These are phyloP conservation scores for Campoletis sonorensis DNA, from an alignment of 1,140 invertebrate species.

Conservation along the genomic window DNA sequence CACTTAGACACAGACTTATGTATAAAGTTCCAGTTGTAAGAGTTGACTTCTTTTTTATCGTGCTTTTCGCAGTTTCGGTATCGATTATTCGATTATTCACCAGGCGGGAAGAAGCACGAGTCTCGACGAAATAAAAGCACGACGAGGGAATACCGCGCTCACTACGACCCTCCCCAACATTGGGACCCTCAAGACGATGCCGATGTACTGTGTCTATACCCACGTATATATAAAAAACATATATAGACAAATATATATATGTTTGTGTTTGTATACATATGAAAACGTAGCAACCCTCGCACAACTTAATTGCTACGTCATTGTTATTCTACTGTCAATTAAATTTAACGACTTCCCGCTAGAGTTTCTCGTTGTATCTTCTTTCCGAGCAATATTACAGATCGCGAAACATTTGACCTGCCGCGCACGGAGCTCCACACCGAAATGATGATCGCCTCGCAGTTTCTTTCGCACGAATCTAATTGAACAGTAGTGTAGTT, in stretches of 20 bases:
- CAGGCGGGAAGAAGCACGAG: neutral
- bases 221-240: neutral
- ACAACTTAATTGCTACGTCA: slow-evolving; percentile 59
- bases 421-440: neutral
- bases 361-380: neutral
- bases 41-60: neutral
- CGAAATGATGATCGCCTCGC: no score
- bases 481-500: neutral
- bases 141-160: neutral
- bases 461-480: neutral
- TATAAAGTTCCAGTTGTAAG: neutral
- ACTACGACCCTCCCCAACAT: slow-evolving; percentile 3
- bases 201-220: no score
- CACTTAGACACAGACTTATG: no score
- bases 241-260: neutral
- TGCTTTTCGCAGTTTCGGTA: neutral
- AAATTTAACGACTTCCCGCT: slow-evolving; percentile 60
- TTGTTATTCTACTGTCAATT: slow-evolving; percentile 69
- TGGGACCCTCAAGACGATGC: neutral
- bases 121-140: neutral
- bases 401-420: neutral
- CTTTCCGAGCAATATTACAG: neutral
- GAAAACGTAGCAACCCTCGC: slow-evolving; percentile 29
- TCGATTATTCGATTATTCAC: slow-evolving; percentile 26
- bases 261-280: no score